A percentile compares a stretch with the other conserved stretches of the same genome.
Conservation (phyloP, 2,113 vertebrate species). For the Sylvietta virens region DNA sequence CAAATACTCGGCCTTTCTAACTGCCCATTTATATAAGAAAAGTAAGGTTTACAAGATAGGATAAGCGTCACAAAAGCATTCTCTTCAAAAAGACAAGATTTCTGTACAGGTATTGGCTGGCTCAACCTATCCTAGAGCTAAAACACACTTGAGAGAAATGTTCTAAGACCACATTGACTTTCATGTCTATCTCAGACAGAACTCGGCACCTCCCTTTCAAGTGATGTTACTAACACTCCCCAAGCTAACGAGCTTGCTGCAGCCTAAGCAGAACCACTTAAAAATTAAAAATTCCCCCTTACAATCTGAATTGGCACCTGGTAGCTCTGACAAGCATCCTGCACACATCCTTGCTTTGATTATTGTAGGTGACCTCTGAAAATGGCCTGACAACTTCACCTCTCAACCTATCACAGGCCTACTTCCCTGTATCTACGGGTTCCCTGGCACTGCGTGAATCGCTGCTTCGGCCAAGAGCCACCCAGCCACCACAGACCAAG, state of each 20-base stretch:
- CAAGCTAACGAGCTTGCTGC: background rate
- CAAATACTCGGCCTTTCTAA: background rate
- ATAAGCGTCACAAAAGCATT: background rate
- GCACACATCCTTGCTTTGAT: background rate
- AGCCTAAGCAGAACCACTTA: background rate
- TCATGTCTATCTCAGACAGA: background rate
- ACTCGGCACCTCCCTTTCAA: background rate
- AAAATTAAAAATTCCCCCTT: background rate
- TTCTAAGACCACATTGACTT: background rate
- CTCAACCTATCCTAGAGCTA: background rate
- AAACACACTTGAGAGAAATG: background rate
- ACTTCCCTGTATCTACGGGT: fast-evolving
- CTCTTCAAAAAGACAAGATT: background rate
- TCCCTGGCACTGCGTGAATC: background rate
- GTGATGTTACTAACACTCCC: background rate
- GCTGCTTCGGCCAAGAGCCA: background rate
- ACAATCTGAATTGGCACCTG: background rate
- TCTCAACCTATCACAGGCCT: background rate
- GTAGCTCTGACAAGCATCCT: background rate
- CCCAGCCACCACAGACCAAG: background rate
- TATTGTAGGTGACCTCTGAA: background rate
- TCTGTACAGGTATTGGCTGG: background rate
- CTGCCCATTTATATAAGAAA: background rate
- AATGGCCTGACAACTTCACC: background rate
- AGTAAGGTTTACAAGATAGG: background rate